A percentile compares a stretch with the other conserved stretches of the same genome.
phyloP scores from a whole-genome alignment of 2,888 invertebrate species.

The Cetonia aurata region DNA sequence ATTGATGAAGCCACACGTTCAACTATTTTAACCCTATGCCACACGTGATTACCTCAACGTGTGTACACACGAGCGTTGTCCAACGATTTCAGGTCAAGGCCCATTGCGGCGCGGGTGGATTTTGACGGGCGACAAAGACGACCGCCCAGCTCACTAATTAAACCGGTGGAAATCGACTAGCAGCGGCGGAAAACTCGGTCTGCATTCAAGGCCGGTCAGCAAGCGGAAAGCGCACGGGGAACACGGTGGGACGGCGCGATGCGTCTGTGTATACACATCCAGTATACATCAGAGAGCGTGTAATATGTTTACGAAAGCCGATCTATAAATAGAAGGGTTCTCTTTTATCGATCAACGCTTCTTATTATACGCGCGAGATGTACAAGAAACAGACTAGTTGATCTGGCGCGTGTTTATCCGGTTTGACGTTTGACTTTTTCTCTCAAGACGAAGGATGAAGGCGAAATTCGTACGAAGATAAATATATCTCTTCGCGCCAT shows the following conservation, averaged over 20 bases:
- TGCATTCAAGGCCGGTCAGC: constrained; percentile 23
- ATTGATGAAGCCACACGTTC: not conserved
- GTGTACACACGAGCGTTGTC: constrained; percentile 6
- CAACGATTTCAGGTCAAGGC: constrained; percentile 29
- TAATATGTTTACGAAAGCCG: constrained; percentile 35
- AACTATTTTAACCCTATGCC: constrained; percentile 3
- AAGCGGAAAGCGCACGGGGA: constrained; percentile 12
- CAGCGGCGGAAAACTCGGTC: constrained; percentile 29
- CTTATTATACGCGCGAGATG: constrained; percentile 39
- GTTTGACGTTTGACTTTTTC: constrained; percentile 32
- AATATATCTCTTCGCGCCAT: too few relatives aligned
- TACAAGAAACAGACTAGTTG: constrained; percentile 36
- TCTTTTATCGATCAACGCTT: constrained; percentile 36
- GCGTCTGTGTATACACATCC: constrained; percentile 10
- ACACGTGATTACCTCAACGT: not conserved
- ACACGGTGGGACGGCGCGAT: constrained; percentile 13
- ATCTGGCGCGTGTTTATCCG: constrained; percentile 28
- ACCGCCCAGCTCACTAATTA: constrained; percentile 24
- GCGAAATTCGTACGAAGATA: too few relatives aligned
- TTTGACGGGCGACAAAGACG: constrained; percentile 30
- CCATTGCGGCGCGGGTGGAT: constrained; percentile 24
- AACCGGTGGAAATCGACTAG: constrained; percentile 24
- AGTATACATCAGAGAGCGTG: constrained; percentile 8
- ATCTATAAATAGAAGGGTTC: constrained; percentile 40
- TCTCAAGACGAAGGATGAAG: too few relatives aligned